phyloP scores from a whole-genome alignment of 1,140 invertebrate genomes.

The Drosophila quadrilineata region DNA sequence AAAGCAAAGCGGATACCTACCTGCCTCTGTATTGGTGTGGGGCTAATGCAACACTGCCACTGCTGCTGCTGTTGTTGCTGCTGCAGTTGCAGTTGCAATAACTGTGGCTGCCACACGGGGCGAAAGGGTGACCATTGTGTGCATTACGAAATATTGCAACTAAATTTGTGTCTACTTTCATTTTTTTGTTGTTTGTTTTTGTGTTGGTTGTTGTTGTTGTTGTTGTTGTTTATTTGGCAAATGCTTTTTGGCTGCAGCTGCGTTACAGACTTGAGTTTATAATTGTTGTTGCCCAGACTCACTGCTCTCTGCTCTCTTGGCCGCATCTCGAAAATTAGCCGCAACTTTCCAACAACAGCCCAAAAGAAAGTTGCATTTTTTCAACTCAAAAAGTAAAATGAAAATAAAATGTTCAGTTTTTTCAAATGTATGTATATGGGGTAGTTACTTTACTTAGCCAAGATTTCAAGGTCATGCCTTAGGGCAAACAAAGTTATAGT shows the following conservation, averaged over 20 bases:
- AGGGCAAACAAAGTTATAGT: conserved; percentile 58
- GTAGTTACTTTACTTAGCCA: neutral
- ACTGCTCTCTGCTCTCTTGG: no score
- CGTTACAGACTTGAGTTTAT: conserved; percentile 21
- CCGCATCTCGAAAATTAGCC: conserved; percentile 42
- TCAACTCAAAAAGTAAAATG: conserved; percentile 8
- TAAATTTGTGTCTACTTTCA: conserved; percentile 48
- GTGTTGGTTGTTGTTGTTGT: conserved; percentile 14
- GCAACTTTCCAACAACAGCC: conserved; percentile 24
- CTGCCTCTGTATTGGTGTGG: no score
- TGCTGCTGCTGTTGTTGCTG: conserved; percentile 1
- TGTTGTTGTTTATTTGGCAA: neutral
- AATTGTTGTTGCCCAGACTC: conserved; percentile 33
- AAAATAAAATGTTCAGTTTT: conserved; percentile 16
- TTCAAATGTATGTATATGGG: no score
- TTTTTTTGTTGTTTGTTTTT: conserved; percentile 42
- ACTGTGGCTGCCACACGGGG: neutral
- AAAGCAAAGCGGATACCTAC: no score
- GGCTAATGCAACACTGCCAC: no score
- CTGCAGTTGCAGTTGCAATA: conserved; percentile 1
- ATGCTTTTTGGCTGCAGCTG: conserved; percentile 8
- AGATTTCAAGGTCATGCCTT: conserved; percentile 53
- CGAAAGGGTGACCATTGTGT: conserved; percentile 25
- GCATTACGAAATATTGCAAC: conserved; percentile 45
- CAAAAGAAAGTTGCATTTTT: conserved; percentile 60